These are phyloP conservation scores for Vanessa cardui DNA, from an alignment of 2,888 invertebrate species.

Conservation along the genomic window DNA sequence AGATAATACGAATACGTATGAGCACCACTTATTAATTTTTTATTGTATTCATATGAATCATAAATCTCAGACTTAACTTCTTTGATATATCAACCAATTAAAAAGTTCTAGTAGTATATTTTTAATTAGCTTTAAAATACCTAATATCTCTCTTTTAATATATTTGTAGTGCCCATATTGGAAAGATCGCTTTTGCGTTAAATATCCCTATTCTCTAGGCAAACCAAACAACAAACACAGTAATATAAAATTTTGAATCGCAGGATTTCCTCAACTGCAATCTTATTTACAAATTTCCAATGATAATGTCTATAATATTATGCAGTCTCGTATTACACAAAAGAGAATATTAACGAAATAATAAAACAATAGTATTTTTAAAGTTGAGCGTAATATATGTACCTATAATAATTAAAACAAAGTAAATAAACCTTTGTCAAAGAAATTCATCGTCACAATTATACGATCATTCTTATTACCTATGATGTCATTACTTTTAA, in stretches of 20 bases:
- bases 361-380: neutral
- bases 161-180: neutral
- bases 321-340: constrained; percentile 42
- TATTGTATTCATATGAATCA: too few relatives aligned
- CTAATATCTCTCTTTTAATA: neutral
- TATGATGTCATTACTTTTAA: too few relatives aligned
- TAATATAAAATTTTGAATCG: constrained; percentile 56
- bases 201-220: constrained; percentile 19
- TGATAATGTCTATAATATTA: constrained; percentile 42
- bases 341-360: constrained; percentile 3
- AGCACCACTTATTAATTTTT: neutral
- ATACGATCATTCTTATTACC: too few relatives aligned
- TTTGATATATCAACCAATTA: too few relatives aligned
- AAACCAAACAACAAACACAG: constrained; percentile 55
- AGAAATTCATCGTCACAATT: neutral
- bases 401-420: neutral
- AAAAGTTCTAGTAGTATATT: too few relatives aligned
- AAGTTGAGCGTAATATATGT: neutral
- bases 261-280: constrained; percentile 56
- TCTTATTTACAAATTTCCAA: constrained; percentile 57
- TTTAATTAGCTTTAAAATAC: neutral
- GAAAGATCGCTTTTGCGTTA: neutral
- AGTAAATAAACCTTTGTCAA: neutral
- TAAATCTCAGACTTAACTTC: neutral
- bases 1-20: neutral